Base-by-base conservation (phyloP, 2,113 vertebrate genomes). In the Astur gentilis region DNA sequence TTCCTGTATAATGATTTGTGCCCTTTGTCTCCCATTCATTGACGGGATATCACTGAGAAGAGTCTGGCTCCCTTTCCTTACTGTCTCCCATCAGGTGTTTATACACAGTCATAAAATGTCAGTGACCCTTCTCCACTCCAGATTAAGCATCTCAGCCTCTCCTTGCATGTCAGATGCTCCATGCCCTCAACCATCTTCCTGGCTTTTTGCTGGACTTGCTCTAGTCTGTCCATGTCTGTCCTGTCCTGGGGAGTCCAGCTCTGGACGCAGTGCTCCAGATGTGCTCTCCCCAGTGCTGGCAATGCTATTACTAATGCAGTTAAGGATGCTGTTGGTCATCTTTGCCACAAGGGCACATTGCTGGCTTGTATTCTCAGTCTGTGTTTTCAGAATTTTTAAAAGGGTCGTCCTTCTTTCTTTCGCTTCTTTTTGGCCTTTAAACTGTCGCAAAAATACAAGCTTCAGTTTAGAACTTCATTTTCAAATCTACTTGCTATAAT, bases 121-220 rank as follows among this genome's bases (percentile, higher is more conserved):
- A 27, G 42, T 34, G 57, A 88, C 23, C 12, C 31, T 36, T 45
- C 61, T 76, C n/a, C 64, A 45, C 50, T 23, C 5, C 25, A 57
- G 8, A 10, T 58, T 20, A 31, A 70, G 31, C 31, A 36, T 64
- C 42, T 38, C 32, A 64, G n/a, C 47, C 49, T 38, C 18, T 57
- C 9, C 42, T 62, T 2, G 0, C 42, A 2, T 9, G 7, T 45
- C 27, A 19, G 32, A 18, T 71, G 12, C 44, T 65, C 29, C n/a
- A 9, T 13, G n/a, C 16, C 38, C 15, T 67, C 54, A 61, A 2
- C 7, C 13, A 19, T 29, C 52, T 42, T 21, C 0, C 0, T 44
- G 61, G 13, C 9, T 61, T 25, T 79, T 61, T 66, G 25, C 73
- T 75, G 60, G 31, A 29, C 16, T 77, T 34, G 11, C 57, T 38